Base-by-base conservation (phyloP, 2,888 invertebrate species). In the Magallana nippona region DNA sequence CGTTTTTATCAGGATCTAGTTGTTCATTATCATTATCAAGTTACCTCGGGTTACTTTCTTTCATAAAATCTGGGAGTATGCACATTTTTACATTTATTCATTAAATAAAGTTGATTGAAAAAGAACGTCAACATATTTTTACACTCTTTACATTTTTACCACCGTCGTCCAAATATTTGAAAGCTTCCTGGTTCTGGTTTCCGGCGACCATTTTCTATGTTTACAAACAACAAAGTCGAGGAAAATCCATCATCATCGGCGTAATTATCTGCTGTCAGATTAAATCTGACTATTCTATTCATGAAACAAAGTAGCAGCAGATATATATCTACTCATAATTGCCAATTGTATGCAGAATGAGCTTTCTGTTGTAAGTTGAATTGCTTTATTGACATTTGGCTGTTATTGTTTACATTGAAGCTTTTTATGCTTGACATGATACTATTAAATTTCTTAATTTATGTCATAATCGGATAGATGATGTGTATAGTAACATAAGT, bases 311-410 rank as follows among this genome's bases (percentile, higher is more conserved):
- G 71, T 71, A 71, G 71, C 71, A 71, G 71, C 22, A 71, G 15
- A 27, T 71, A 22, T 27, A 71, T 71, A 71, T 71, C 71, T 71
- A 71, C 71, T 71, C 71, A 71, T 27, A 71, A 27, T 71, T 71
- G 71, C 71, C 71, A 71, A 71, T 32, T 60, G 13, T 17, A 13
- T 32, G 55, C 71, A 88, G 79, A 71, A 89, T 89, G 89, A 89
- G 89, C 86, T 89, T 89, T 87, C 86, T 89, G 81, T 89, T 89
- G 89, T 89, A 88, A 89, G 89, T 89, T 58, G 62, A 62, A 15
- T 62, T 32, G 81, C 27, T 62, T 56, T 78, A 55, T 78, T 78
- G 27, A 71, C 71, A 27, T 27, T 27, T 71, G 22, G 27, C 22
- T 71, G 22, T 63, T 63, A 2, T 71, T 60, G 80, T 22, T 80